phyloP scores from a whole-genome alignment of 2,797 vertebrate genomes.

The Xyrichtys novacula region DNA sequence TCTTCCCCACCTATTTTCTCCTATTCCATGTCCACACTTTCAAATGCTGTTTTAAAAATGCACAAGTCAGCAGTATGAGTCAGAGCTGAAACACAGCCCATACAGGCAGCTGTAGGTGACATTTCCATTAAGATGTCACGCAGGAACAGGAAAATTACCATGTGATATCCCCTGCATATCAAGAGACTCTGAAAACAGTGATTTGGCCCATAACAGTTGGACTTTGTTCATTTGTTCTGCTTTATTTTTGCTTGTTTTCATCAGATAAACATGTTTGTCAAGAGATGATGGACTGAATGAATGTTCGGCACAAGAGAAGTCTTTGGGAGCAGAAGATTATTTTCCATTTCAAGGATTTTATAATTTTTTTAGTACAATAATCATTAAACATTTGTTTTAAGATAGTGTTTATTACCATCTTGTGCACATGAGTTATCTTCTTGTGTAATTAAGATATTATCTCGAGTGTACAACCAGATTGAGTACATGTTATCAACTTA shows the following conservation, averaged over 20 bases:
- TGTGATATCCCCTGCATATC: slow-evolving; percentile 4
- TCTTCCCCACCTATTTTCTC: slow-evolving; percentile 32
- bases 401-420: no score
- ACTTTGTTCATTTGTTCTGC: not conserved
- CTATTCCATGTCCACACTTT: slow-evolving; percentile 22
- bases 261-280: not conserved
- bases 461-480: no score
- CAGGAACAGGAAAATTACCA: slow-evolving; percentile 6
- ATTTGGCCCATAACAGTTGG: not conserved
- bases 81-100: slow-evolving; percentile 1
- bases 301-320: no score
- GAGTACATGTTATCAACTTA: no score
- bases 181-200: slow-evolving; percentile 10
- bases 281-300: not conserved
- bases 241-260: not conserved
- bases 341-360: no score
- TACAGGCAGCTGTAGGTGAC: slow-evolving; percentile 12
- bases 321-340: no score
- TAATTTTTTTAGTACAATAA: no score
- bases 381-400: no score
- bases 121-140: slow-evolving; percentile 10
- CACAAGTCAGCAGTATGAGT: slow-evolving; percentile 22
- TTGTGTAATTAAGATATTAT: no score
- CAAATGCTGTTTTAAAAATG: slow-evolving; percentile 34
- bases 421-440: no score